Base-by-base conservation (phyloP, 1,140 invertebrate species). In the Drosophila tsacasi region DNA sequence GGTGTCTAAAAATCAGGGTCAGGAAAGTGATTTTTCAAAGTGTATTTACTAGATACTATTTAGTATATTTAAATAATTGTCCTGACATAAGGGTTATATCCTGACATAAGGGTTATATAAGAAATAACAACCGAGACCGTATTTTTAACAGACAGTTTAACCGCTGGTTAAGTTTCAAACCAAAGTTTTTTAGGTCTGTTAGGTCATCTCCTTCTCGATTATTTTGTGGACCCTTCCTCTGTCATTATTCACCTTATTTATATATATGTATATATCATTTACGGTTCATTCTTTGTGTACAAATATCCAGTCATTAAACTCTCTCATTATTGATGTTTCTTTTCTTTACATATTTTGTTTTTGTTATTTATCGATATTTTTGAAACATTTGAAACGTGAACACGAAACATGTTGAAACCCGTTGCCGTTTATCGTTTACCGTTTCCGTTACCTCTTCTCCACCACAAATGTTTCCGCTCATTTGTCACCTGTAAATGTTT, bases 401-500 rank as follows among this genome's bases (percentile, higher is more conserved):
- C 67, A 42, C 61, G 17, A 25, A 63, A 72, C 42, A 62, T 62
- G 37, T 47, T 63, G 60, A 32, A 49, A 49, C 40, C 39, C 63
- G 49, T 61, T 66, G 76, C 76, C 63, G 79, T 77, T 30, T 30
- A 30, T 30, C 30, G 30, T 67, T 67, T 46, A 55, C 49, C 58
- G 68, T 61, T 64, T 58, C 37, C 55, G 54, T 71, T 35, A 57
- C 47, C 55, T 77, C 52, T 44, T 61, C 57, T 57, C 39, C 64
- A 65, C 61, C 62, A 80, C 68, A 59, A 67, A 55, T 68, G 44
- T 69, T 60, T 47, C 47, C 67, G 69, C 55, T 77, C 75, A 79
- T 79, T 57, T 57, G 57, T 72, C 63, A 83, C 72, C 62, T 89
- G 73, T 87, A 87, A 86, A 86, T 86, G 72, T 87, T 66, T 72